Evolutionary conservation across 2,113 vertebrate species (phyloP).

Genomic region (Oreamnos americanus): DNA sequence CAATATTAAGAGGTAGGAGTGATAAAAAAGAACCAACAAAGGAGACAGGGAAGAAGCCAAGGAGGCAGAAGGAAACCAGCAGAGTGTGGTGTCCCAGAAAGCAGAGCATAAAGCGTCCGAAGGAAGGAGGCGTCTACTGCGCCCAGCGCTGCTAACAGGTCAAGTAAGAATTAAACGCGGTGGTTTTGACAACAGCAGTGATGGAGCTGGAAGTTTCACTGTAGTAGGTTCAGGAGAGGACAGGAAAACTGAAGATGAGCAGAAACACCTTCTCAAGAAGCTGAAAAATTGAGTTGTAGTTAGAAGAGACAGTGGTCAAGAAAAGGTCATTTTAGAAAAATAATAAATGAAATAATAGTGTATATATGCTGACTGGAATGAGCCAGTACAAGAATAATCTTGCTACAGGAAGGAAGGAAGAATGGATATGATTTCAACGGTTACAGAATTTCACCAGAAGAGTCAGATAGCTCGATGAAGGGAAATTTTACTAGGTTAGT

Average conservation of each 20-base stretch:
- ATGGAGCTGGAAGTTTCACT: neutral
- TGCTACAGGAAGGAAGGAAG: neutral
- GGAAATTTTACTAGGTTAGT: slow-evolving; percentile 15
- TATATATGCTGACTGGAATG: neutral
- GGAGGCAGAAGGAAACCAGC: neutral
- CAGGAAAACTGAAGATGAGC: neutral
- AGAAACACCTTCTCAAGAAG: slow-evolving; percentile 29
- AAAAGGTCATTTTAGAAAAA: neutral
- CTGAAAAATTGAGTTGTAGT: neutral
- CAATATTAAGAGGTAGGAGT: neutral
- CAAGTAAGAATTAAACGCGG: slow-evolving; percentile 17
- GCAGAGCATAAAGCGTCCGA: neutral
- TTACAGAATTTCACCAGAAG: neutral
- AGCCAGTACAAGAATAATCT: neutral
- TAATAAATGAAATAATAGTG: neutral
- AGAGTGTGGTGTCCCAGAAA: neutral
- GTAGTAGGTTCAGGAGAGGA: neutral
- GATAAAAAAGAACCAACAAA: neutral
- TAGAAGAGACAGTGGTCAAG: neutral
- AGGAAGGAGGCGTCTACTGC: neutral
- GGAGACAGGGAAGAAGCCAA: neutral
- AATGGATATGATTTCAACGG: neutral
- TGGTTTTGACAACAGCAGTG: neutral
- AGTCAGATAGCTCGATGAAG: neutral
- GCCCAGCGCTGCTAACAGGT: neutral